Percentiles rank a stretch among this genome's conserved stretches.
These are phyloP conservation scores for Hemaris fuciformis DNA, from an alignment of 2,888 invertebrate genomes.

Conservation along the genomic window DNA sequence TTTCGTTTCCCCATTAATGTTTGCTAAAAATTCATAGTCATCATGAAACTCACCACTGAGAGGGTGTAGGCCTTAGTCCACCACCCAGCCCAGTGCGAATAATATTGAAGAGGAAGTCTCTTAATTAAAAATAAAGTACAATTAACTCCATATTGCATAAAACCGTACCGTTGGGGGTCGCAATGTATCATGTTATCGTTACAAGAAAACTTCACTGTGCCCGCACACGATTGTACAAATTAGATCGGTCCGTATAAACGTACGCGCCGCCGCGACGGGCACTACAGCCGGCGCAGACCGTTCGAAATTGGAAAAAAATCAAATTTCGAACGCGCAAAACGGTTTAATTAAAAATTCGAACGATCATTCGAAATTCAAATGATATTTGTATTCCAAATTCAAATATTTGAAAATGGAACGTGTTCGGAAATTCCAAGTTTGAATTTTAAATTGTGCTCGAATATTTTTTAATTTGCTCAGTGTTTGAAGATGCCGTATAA, in stretches of 20 bases:
- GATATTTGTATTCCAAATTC: background rate
- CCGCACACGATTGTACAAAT: conserved; percentile 43
- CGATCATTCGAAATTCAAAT: background rate
- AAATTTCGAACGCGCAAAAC: background rate
- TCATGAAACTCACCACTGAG: too few species aligned
- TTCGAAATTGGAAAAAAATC: conserved; percentile 2
- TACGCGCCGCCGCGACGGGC: conserved; percentile 7
- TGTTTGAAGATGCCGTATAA: conserved; percentile 14
- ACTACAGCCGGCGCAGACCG: background rate
- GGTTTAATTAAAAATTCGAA: background rate
- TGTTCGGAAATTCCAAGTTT: background rate
- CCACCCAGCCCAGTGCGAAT: too few species aligned
- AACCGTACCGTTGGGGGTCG: conserved; percentile 28
- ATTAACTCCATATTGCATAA: conserved; percentile 30
- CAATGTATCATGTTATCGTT: conserved; percentile 33
- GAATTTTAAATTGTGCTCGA: background rate
- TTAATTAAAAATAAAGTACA: background rate
- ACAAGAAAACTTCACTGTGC: conserved; percentile 32
- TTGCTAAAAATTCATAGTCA: too few species aligned
- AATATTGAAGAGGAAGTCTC: too few species aligned
- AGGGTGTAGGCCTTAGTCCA: too few species aligned
- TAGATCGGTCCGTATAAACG: conserved; percentile 37
- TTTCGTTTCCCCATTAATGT: too few species aligned
- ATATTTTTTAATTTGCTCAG: background rate
- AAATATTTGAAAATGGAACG: background rate